A percentile compares a stretch with the other conserved stretches of the same genome.
Conservation (phyloP, 2,797 vertebrate genomes). For the Urosaurus nigricauda region DNA sequence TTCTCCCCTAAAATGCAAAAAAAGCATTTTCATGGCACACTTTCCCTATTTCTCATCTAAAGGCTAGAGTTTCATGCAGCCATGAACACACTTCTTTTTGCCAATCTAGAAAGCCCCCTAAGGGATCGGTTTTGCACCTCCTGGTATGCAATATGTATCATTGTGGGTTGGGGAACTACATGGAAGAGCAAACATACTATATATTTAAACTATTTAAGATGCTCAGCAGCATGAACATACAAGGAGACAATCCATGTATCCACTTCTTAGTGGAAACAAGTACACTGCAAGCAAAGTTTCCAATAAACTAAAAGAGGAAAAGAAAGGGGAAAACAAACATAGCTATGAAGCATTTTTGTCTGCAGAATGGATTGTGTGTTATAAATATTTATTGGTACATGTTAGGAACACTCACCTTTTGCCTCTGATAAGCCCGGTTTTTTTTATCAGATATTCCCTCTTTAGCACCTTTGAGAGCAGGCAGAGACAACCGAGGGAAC, state of each 20-base stretch:
- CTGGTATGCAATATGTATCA: background rate
- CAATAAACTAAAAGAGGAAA: slow-evolving; percentile 19
- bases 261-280: background rate
- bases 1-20: too few relatives aligned
- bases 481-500: slow-evolving; percentile 72
- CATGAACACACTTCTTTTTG: too few relatives aligned
- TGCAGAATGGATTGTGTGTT: background rate
- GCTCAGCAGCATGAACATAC: background rate
- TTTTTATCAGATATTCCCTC: slow-evolving; percentile 86
- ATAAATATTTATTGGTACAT: slow-evolving; percentile 47
- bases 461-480: slow-evolving; percentile 62
- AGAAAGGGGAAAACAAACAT: slow-evolving; percentile 15
- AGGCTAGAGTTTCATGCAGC: too few relatives aligned
- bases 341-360: slow-evolving; percentile 20
- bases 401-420: slow-evolving; percentile 83
- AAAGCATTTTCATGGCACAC: too few relatives aligned
- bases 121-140: background rate
- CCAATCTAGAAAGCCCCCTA: too few relatives aligned
- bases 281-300: slow-evolving; percentile 11
- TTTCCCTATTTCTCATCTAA: too few relatives aligned
- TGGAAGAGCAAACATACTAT: background rate
- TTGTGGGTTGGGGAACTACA: background rate
- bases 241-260: slow-evolving; percentile 16
- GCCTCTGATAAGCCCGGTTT: slow-evolving; percentile 90
- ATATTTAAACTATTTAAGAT: too few relatives aligned